Percentiles rank a stretch among this genome's conserved stretches.
Conservation (phyloP, 2,888 invertebrate species). For the Megastigmus dorsalis region DNA sequence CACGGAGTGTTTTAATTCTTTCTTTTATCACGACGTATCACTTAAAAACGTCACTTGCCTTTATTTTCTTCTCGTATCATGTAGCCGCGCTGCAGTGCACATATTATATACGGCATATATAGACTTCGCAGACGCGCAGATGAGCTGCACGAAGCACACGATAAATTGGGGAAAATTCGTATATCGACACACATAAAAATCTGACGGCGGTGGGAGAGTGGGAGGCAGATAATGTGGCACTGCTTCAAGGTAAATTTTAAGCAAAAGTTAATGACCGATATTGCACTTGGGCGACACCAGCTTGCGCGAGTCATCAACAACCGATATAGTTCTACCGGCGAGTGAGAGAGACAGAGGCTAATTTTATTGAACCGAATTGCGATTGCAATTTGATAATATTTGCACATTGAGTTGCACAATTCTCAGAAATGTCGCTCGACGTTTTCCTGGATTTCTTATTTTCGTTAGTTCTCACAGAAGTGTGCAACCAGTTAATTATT, state of each 20-base stretch:
- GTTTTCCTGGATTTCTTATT: too few species aligned
- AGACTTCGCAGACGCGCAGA: constrained; percentile 18
- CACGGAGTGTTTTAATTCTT: too few species aligned
- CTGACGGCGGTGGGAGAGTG: constrained; percentile 7
- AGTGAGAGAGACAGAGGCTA: background rate
- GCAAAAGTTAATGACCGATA: constrained; percentile 55
- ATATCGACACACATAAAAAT: constrained; percentile 12
- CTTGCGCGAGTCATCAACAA: background rate
- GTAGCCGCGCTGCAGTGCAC: background rate
- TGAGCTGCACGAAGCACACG: background rate
- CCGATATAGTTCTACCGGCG: background rate
- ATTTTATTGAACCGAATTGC: background rate
- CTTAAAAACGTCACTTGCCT: background rate
- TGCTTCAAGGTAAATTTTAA: constrained; percentile 54
- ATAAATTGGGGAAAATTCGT: constrained; percentile 18
- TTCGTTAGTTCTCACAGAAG: too few species aligned
- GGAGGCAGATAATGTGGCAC: constrained; percentile 46
- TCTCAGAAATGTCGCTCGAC: background rate
- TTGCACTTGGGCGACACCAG: constrained; percentile 1
- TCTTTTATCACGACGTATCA: background rate
- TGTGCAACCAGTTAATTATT: too few species aligned
- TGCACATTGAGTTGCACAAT: background rate
- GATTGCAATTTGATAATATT: constrained; percentile 1
- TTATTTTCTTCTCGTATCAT: constrained; percentile 5
- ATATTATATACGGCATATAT: too few species aligned